Base-by-base conservation (phyloP, 1,140 invertebrate genomes). In the Drosophila chauvacae region DNA sequence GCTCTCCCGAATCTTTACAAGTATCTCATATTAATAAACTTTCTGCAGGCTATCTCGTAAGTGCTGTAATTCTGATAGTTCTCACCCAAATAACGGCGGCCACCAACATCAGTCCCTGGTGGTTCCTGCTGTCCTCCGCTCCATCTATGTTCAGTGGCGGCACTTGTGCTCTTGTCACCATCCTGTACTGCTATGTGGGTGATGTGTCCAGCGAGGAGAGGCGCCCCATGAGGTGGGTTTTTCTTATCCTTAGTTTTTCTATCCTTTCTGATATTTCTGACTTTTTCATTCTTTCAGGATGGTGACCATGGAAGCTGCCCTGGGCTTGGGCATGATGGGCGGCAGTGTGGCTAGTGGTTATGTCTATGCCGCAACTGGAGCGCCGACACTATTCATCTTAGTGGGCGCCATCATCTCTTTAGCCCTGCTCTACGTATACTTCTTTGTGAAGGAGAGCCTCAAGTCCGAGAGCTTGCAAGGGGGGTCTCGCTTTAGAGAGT, bases 141-240 rank as follows among this genome's bases (percentile, higher is more conserved):
- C 95, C 95, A 1, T 90, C 93, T 7, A 93, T 94, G 18, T 47
- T 95, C 3, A 88, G 93, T 50, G 95, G 95, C 23, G 95, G 95
- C 33, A 93, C 93, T 48, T 94, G 93, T 47, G 92, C 94, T 16
- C 66, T 96, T 6, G 93, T 95, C 48, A 94, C 95, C 56, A 94
- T 94, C 28, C 93, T 94, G 11, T 94, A 94, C 60, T 95, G 95
- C 83, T 95, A 95, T 71, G 93, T 95, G 26, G 93, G 94, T 58
- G 95, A 96, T 83, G 94, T 95, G 60, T 94, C 94, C 10, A 85
- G 92, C 61, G 91, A 91, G 44, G 82, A 94, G 11, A 93, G 93
- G 42, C 92, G 95, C 84, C 93, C 94, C 4, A 91, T 88, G 48
- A 91, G 93, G 92, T 93, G 71, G 78, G 55, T 18, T 7, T 23